Evolutionary conservation across 2,888 invertebrate species (phyloP), one percentile per base, ranked within the genome.

Genomic region (Nomada lathburiana): DNA sequence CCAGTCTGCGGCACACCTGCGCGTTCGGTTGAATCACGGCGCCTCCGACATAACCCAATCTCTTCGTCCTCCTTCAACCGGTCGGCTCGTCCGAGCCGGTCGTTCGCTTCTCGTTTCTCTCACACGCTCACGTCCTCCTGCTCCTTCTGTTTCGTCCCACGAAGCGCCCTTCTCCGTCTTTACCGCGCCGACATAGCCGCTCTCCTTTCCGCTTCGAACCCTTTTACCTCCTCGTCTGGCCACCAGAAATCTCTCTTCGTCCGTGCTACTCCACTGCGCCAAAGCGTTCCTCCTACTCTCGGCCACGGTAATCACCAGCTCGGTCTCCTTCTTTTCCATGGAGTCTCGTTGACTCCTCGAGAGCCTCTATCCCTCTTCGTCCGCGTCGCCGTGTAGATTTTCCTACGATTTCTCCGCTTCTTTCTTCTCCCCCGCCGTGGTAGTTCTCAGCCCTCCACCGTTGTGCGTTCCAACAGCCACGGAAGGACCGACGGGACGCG

Each of bases 1-100:
- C 92, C 90, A 93, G 93, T 93, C 93, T 93, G 90, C 90, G 92
- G 92, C 93, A 93, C 93, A 93, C 93, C 93, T 93, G 93, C 93
- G 92, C 92, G 91, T 91, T 91, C 89, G 88, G 92, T 91, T 92
- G 91, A 92, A 92, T 92, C 92, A 92, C 91, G 92, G 92, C 92
- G 92, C 92, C 92, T 91, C 91, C 91, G 88, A 90, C 91, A 90
- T 88, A 92, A 91, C 90, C 90, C 92, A 89, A 89, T 89, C 88
- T 90, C 88, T 85, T 88, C 82, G 88, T 88, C 87, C 83, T 80
- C 82, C 84, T 86, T 80, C 82, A 81, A 86, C 86, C 78, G 68
- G 71, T 74, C 77, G 73, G 60, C 20, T 36, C 77, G 77, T 74
- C 70, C 68, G 59, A 67, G 71, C 60, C 60, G 63, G 69, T 70